Base-by-base conservation (phyloP, 2,113 vertebrate species). In the Ameiurus melas region DNA sequence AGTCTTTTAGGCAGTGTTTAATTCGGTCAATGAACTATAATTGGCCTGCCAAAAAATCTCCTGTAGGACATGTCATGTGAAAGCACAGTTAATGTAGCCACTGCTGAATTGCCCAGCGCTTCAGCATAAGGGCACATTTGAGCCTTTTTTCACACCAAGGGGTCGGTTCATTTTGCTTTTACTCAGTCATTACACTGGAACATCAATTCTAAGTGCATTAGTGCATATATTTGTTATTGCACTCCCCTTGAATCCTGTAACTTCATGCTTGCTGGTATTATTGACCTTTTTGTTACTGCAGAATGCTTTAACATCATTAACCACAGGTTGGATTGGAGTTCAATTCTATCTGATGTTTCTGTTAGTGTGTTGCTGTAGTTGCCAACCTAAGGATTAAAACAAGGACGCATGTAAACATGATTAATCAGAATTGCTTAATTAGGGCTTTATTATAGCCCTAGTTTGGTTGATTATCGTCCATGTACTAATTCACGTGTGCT, bases 21-120 rank as follows among this genome's bases (percentile, higher is more conserved):
- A 85, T 89, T 78, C n/a, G 80, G 33, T 87, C 87, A 75, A 78
- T 84, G 64, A 87, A 85, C 70, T 86, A 80, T 68, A 70, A 83
- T 68, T 68, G 79, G n/a, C 55, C 62, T 79, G 55, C 82, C 47
- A 66, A 81, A 64, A 86, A 87, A 83, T 36, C 85, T 84, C 79
- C 77, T 89, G 55, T 22, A 58, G 84, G 51, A 64, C 85, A 8
- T 85, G 70, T 75, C 75, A 60, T 30, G n/a, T 82, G 75, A 79
- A 85, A 43, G 55, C 83, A 68, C 64, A 57, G 84, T 53, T 89
- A 73, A 90, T 90, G 62, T 58, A 36, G n/a, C 82, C 0, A 9
- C 36, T 13, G 55, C 25, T 64, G 43, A 53, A 43, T 64, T 79
- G 25, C 75, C 12, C 75, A 68, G 19, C 17, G 73, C n/a, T 87